Evolutionary conservation across 2,113 vertebrate species (phyloP).

Genomic region (Dipodomys spectabilis): DNA sequence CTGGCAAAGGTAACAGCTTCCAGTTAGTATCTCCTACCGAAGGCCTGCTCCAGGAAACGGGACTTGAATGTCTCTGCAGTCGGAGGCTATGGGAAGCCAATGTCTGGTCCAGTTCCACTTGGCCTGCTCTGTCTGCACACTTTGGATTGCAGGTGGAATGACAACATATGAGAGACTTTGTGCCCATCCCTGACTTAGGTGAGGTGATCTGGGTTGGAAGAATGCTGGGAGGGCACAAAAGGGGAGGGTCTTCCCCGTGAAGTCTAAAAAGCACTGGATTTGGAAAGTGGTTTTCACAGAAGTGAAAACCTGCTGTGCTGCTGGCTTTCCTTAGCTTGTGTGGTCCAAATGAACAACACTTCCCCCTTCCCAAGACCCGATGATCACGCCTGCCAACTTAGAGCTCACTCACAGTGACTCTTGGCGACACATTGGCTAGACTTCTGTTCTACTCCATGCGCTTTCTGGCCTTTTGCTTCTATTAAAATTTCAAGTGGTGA

Average conservation of each 20-base stretch:
- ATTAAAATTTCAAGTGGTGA: not conserved
- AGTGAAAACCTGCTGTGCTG: not conserved
- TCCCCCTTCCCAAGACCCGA: not conserved
- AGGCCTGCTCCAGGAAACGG: not conserved
- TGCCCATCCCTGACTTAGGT: not conserved
- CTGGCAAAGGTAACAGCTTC: not conserved
- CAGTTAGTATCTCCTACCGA: not conserved
- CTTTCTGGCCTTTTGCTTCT: not conserved
- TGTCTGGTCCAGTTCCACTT: not conserved
- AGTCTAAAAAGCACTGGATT: too few species aligned
- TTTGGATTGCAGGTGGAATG: not conserved
- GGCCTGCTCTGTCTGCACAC: accelerated
- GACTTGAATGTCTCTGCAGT: not conserved
- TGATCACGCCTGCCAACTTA: too few species aligned
- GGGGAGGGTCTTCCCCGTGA: not conserved
- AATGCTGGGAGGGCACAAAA: not conserved
- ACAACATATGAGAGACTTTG: too few species aligned
- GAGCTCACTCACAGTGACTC: not conserved
- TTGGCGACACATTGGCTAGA: not conserved
- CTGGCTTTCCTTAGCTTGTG: not conserved
- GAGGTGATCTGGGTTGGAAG: not conserved
- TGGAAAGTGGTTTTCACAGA: not conserved
- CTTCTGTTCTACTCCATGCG: not conserved
- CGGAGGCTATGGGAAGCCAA: not conserved
- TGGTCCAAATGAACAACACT: not conserved